A percentile compares a stretch with the other conserved stretches of the same genome.
Evolutionary conservation across 2,113 vertebrate species (phyloP).

Genomic region (Xyliphius kryptos): DNA sequence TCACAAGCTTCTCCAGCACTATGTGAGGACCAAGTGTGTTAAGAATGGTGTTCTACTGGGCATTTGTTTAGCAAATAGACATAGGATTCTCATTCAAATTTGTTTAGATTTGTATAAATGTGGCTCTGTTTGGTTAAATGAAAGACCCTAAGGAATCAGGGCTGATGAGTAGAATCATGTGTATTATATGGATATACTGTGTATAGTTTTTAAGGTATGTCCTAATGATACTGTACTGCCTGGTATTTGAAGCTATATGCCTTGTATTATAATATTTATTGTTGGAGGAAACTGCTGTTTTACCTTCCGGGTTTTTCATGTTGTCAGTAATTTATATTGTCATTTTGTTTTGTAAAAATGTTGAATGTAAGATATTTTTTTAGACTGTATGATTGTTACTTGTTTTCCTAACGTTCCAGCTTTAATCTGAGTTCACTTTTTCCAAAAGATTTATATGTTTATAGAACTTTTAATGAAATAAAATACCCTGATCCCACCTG

Average conservation of each 20-base stretch:
- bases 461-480: no score
- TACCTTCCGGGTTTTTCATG: no score
- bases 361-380: no score
- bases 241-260: not conserved
- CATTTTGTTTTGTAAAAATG: no score
- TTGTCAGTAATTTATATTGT: no score
- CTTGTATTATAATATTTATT: no score
- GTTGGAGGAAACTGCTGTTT: no score
- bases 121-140: not conserved
- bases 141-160: not conserved
- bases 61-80: slow-evolving; percentile 2
- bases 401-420: no score
- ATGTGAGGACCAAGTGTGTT: slow-evolving; percentile 10
- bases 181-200: slow-evolving; percentile 3
- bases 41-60: not conserved
- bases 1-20: slow-evolving; percentile 15
- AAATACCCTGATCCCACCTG: no score
- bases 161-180: not conserved
- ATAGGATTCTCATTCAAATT: not conserved
- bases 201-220: not conserved
- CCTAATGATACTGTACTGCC: slow-evolving; percentile 1
- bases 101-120: not conserved
- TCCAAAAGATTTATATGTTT: no score
- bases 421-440: no score
- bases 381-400: no score